A percentile compares a stretch with the other conserved stretches of the same genome.
phyloP scores from a whole-genome alignment of 64 coral and sea anemone species.

The Stichodactyla helianthus region DNA sequence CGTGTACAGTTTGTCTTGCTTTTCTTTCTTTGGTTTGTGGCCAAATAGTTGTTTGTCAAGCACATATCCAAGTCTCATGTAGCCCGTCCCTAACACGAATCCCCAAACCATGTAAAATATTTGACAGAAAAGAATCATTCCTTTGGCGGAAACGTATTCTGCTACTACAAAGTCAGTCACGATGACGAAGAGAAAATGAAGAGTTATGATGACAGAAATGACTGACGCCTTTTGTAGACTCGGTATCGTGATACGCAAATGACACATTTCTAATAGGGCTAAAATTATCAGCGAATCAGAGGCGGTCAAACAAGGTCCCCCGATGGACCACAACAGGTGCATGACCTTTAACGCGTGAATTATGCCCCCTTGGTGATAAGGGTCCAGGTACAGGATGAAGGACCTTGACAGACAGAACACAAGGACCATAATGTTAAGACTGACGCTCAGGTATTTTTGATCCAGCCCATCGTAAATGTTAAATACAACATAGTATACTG shows the following conservation, averaged over 20 bases:
- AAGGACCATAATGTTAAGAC: conserved; percentile 81
- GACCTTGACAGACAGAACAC: conserved; percentile 73
- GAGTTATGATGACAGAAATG: conserved; percentile 46
- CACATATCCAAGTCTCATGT: conserved; percentile 69
- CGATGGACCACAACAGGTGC: conserved; percentile 87
- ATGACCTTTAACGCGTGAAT: conserved; percentile 60
- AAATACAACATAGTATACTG: conserved; percentile 70
- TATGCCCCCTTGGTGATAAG: conserved; percentile 79
- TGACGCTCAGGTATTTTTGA: conserved; percentile 79
- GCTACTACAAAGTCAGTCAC: conserved; percentile 74
- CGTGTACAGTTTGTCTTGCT: conserved; percentile 67
- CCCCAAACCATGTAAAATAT: conserved; percentile 85
- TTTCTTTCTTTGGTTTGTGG: conserved; percentile 48
- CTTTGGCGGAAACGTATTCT: conserved; percentile 73
- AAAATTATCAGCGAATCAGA: conserved; percentile 81
- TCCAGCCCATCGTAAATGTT: conserved; percentile 82
- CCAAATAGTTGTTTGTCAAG: conserved; percentile 70
- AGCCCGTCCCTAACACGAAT: conserved; percentile 47
- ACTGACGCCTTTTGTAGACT: conserved; percentile 53
- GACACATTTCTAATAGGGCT: conserved; percentile 66
- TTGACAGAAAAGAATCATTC: conserved; percentile 89
- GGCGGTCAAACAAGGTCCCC: conserved; percentile 72
- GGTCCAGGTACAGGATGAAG: conserved; percentile 74
- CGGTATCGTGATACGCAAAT: conserved; percentile 61
- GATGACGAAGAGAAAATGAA: conserved; percentile 75